Evolutionary conservation across 2,888 invertebrate species (phyloP).

Genomic region (Tenthredo amoena): DNA sequence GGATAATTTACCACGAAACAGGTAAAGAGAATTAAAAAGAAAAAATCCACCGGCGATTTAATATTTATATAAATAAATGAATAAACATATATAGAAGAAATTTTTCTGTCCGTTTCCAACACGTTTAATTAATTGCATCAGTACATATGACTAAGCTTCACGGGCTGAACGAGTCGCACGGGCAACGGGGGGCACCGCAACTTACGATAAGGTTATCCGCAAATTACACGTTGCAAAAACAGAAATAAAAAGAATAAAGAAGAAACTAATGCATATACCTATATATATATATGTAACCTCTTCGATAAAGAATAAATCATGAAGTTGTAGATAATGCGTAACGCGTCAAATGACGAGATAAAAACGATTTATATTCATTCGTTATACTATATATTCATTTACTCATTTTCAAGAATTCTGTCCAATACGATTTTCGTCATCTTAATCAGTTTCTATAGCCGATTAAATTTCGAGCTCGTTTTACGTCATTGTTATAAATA

Average conservation of each 20-base stretch:
- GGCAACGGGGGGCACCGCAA: not conserved
- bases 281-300: not conserved
- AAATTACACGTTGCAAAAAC: not conserved
- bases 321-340: not conserved
- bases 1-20: too few species aligned
- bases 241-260: not conserved
- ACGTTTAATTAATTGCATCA: too few species aligned
- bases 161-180: not conserved
- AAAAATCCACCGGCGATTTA: not conserved
- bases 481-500: too few species aligned
- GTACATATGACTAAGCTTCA: not conserved
- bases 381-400: not conserved
- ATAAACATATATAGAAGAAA: not conserved
- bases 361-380: not conserved
- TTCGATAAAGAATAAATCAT: not conserved
- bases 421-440: not conserved
- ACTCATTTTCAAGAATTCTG: not conserved
- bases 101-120: not conserved
- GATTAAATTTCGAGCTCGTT: not conserved
- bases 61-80: too few species aligned
- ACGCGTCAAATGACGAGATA: not conserved
- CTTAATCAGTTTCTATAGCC: not conserved
- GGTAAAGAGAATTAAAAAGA: too few species aligned
- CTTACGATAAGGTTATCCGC: not conserved
- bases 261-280: too few species aligned